phyloP scores from a whole-genome alignment of 2,113 vertebrate genomes.

The Caloenas nicobarica region DNA sequence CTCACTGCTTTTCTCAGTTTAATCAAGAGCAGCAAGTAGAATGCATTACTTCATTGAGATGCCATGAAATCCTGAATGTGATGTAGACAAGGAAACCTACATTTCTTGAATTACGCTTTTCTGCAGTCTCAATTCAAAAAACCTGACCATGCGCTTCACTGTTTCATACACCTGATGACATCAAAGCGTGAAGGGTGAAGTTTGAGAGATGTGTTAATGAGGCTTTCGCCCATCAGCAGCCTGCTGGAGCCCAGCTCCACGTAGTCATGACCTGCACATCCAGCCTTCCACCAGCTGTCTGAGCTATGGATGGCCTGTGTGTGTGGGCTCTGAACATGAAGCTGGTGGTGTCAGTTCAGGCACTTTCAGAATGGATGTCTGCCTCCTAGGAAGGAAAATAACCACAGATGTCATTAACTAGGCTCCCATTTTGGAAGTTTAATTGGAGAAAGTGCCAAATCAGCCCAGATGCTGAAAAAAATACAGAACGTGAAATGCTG shows the following conservation, averaged over 20 bases:
- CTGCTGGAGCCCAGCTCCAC: neutral
- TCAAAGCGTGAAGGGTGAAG: neutral
- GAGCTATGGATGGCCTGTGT: fast-evolving
- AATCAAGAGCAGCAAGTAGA: neutral
- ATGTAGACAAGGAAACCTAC: neutral
- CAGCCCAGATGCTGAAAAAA: neutral
- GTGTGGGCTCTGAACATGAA: neutral
- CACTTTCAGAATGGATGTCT: neutral
- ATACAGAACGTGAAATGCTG: neutral
- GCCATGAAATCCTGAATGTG: neutral
- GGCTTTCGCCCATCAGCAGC: neutral
- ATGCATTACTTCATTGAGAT: neutral
- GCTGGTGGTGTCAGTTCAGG: neutral
- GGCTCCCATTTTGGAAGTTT: neutral
- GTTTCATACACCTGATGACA: neutral
- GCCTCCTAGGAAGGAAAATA: neutral
- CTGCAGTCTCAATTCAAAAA: neutral
- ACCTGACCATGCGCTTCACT: neutral
- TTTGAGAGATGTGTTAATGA: neutral
- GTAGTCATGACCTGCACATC: neutral
- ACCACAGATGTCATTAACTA: neutral
- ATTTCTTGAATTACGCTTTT: neutral
- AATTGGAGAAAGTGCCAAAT: neutral
- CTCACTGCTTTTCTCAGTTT: neutral
- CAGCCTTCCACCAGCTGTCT: neutral